Percentiles rank a stretch among this genome's conserved stretches.
Evolutionary conservation across 2,888 invertebrate genomes (phyloP).

Genomic region (Loripinus fragilis): DNA sequence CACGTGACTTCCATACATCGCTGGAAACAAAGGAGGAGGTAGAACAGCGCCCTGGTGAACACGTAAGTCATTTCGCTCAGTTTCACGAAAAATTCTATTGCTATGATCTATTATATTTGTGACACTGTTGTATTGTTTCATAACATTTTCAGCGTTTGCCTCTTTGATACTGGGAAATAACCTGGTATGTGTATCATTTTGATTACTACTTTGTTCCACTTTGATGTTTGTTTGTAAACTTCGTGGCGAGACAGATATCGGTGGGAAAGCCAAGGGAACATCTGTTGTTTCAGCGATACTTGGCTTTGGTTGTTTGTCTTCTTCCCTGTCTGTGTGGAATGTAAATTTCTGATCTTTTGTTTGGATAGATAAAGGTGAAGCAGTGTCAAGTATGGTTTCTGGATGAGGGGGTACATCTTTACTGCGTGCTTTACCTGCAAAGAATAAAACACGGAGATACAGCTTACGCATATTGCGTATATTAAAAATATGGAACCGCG

Average conservation of each 20-base stretch:
- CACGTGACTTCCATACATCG: neutral
- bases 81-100: neutral
- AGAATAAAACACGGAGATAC: too few species aligned
- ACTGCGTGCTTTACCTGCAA: neutral
- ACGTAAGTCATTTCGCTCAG: neutral
- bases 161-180: neutral
- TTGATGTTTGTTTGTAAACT: too few species aligned
- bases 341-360: neutral
- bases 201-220: neutral
- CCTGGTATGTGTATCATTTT: neutral
- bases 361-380: neutral
- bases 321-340: neutral
- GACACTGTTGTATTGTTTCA: neutral
- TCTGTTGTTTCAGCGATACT: neutral
- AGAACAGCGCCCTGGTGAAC: neutral
- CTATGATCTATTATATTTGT: neutral
- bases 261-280: neutral
- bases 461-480: too few species aligned
- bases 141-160: neutral
- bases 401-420: neutral
- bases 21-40: constrained; percentile 10
- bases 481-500: too few species aligned
- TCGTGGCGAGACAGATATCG: too few species aligned
- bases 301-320: neutral
- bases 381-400: neutral